Evolutionary conservation across 2,797 vertebrate genomes (phyloP).

Genomic region (Poecilia velifera): DNA sequence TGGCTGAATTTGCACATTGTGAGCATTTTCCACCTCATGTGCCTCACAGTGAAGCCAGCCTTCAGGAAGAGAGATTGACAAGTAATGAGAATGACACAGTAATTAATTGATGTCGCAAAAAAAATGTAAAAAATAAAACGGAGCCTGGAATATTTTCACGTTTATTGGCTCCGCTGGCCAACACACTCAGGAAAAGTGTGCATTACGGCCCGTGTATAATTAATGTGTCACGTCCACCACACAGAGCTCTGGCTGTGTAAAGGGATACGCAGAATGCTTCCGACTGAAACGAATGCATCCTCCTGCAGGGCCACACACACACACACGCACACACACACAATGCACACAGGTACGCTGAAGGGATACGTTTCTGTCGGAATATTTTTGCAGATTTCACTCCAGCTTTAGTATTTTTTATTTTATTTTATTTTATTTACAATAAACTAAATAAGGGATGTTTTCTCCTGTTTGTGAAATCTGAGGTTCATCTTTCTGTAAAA

Average conservation of each 20-base stretch:
- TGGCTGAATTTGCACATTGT: conserved; percentile 16
- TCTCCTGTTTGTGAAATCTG: neutral
- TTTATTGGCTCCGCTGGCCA: conserved; percentile 58
- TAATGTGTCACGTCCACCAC: conserved; percentile 62
- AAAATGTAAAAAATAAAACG: neutral
- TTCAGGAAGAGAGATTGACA: conserved; percentile 27
- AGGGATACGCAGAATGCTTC: conserved; percentile 54
- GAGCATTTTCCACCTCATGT: conserved; percentile 22
- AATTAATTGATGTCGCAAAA: conserved; percentile 61
- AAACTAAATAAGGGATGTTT: neutral
- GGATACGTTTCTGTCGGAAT: neutral
- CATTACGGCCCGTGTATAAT: conserved; percentile 79
- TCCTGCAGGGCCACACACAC: neutral
- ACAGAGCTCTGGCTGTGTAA: conserved; percentile 56
- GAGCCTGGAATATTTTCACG: conserved; percentile 61
- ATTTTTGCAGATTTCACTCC: neutral
- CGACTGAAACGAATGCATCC: conserved; percentile 32
- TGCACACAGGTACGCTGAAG: neutral
- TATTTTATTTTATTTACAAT: neutral
- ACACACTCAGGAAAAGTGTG: conserved; percentile 71
- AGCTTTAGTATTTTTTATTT: neutral
- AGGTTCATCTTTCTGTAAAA: neutral
- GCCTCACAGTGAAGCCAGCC: conserved; percentile 3
- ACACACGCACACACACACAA: neutral
- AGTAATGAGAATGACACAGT: conserved; percentile 30